phyloP scores from a whole-genome alignment of 2,797 vertebrate genomes.

The Sternotherus odoratus region DNA sequence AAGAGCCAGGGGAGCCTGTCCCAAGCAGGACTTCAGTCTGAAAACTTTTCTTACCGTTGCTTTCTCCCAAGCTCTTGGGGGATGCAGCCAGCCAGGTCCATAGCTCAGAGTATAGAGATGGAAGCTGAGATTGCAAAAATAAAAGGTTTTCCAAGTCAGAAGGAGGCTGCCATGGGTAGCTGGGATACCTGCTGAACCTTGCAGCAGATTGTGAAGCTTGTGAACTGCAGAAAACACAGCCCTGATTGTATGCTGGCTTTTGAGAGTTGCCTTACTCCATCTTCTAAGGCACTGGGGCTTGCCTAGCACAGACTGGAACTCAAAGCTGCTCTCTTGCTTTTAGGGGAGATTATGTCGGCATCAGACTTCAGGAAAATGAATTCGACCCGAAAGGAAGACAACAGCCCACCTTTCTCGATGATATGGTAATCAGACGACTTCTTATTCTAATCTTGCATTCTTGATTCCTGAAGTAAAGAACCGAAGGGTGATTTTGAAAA shows the following conservation, averaged over 20 bases:
- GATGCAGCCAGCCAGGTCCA: not conserved
- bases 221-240: not conserved
- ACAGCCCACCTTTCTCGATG: conserved; percentile 84
- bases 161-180: not conserved
- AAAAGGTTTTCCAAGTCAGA: not conserved
- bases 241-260: not conserved
- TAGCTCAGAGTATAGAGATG: not conserved
- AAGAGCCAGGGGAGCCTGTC: not conserved
- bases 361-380: conserved; percentile 86
- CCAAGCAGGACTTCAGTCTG: not conserved
- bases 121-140: not conserved
- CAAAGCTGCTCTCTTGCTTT: conserved; percentile 66
- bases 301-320: conserved; percentile 38
- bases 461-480: not conserved
- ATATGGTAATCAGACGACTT: conserved; percentile 83
- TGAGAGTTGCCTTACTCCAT: not conserved
- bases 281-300: not conserved
- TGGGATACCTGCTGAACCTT: not conserved
- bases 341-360: conserved; percentile 89
- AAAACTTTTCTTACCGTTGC: not conserved
- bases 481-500: not conserved
- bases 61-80: not conserved
- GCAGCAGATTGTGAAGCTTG: not conserved
- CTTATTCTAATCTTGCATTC: not conserved
- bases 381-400: conserved; percentile 90